Base-by-base conservation (phyloP, 1,140 invertebrate genomes). In the Oncopodura yosiiana region DNA sequence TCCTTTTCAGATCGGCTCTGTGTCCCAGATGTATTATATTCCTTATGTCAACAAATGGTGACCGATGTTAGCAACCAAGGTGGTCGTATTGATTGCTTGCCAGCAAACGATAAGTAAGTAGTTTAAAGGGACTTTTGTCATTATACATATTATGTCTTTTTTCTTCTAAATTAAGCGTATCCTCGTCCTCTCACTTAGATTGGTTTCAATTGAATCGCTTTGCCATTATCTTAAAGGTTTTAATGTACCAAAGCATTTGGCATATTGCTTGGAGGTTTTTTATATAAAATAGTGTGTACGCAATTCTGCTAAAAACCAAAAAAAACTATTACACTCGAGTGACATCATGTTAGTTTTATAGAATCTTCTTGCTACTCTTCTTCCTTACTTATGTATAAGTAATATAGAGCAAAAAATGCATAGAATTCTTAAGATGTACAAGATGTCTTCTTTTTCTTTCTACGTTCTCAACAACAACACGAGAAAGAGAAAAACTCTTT, bases 101-200 rank as follows among this genome's bases (percentile, higher is more conserved):
- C 58, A 24, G 62, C 30, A 37, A 63, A 63, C 53, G 62, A 63
- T 44, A 63, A 63, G 61, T 63, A 53, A 63, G 50, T 52, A 23
- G 3, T 27, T 50, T n/a, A n/a, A 11, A 8, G n/a, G n/a, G 8
- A 34, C 6, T 34, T 34, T 34, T n/a, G n/a, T 34, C 14, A 34
- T 34, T 34, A n/a, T n/a, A 34, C 14, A 34, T 9, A 9, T 34
- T 34, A 8, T 9, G n/a, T 34, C 6, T 34, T 34, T n/a, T 34
- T 34, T n/a, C 8, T 8, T 34, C 14, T 8, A 34, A 34, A 34
- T 34, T 34, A 8, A n/a, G n/a, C 14, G 8, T 34, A n/a, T 9
- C 6, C 30, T 8, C 30, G 30, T n/a, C 30, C 30, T 34, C 30
- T n/a, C 14, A 8, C 30, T 34, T 8, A n/a, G n/a, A n/a, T n/a